Base-by-base conservation (phyloP, 2,113 vertebrate genomes). In the Notarius quadriscutis region DNA sequence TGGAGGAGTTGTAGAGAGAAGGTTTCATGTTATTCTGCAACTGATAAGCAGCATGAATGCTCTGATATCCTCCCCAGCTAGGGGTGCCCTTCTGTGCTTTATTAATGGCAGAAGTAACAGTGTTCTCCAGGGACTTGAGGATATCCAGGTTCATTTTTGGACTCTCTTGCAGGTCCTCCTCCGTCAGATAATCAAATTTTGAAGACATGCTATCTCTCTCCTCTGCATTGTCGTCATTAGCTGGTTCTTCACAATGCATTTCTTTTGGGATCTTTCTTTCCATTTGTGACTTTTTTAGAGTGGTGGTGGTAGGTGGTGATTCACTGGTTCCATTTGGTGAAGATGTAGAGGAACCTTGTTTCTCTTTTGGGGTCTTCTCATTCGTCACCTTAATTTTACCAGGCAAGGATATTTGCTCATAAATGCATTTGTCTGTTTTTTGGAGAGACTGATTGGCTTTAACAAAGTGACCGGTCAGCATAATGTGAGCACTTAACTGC, bases 1-100 rank as follows among this genome's bases (percentile, higher is more conserved):
- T 93, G 1, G 96, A 93, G 0, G 96, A 93, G 0, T 94, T 94
- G 60, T 96, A 95, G 86, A 97, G 91, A 0, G 96, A 96, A 88
- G 97, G 89, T 87, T 98, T 99, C 93, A 97, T 96, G 94, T 97
- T 96, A 89, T 96, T 97, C n/a, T 97, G 98, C 81, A 99, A 96
- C 91, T 99, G 98, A 91, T 99, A 99, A 90, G 98, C 98, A n/a
- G 98, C 98, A 1, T 99, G 98, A 91, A 99, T 99, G 93, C 98
- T 99, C 41, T 97, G 97, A 89, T 99, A 99, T 86, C 98, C 98
- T 0, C 98, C 97, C 98, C 98, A 99, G 92, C 97, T 99, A 2
- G 98, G 97, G 2, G 97, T 97, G 84, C 97, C 98, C 55, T 98
- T 98, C 95, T 99, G 98, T 51, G 98, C 98, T 94, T 99, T 99